Conservation (phyloP, 2,888 invertebrate genomes). For the Caenorhabditis imperialis region DNA sequence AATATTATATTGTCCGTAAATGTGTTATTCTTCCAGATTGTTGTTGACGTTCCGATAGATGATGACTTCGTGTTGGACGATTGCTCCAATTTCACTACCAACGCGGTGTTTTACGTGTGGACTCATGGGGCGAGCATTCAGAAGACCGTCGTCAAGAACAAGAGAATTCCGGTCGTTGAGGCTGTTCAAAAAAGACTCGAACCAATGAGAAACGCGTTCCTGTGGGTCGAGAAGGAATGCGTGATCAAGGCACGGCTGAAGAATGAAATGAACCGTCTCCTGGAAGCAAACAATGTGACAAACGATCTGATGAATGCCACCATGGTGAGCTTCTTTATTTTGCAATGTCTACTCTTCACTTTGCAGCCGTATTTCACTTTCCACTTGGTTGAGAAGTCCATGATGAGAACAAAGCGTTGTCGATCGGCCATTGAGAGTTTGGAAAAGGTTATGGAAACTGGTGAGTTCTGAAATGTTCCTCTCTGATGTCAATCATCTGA, state of each 20-base stretch:
- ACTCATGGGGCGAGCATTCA: not conserved
- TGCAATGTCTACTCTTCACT: not conserved
- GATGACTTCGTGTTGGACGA: not conserved
- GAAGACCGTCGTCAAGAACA: not conserved
- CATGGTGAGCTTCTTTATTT: not conserved
- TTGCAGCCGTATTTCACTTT: slow-evolving; percentile 10
- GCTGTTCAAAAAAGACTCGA: not conserved
- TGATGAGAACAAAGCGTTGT: slow-evolving; percentile 2
- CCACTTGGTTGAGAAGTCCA: not conserved
- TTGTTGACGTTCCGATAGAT: too few relatives aligned
- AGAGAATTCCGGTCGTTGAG: not conserved
- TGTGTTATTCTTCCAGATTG: too few relatives aligned
- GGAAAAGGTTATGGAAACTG: too few relatives aligned
- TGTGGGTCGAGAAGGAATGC: not conserved
- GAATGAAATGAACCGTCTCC: not conserved
- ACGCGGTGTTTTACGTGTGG: not conserved
- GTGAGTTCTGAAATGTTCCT: too few relatives aligned
- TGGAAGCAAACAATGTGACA: not conserved
- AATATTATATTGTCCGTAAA: too few relatives aligned
- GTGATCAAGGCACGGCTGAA: not conserved
- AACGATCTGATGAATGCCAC: not conserved
- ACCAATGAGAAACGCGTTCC: not conserved
- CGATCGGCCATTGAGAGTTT: too few relatives aligned
- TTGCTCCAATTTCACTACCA: not conserved
- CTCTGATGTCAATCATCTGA: not conserved